phyloP scores from a whole-genome alignment of 2,888 invertebrate genomes.

The Pseudococcus longispinus region DNA sequence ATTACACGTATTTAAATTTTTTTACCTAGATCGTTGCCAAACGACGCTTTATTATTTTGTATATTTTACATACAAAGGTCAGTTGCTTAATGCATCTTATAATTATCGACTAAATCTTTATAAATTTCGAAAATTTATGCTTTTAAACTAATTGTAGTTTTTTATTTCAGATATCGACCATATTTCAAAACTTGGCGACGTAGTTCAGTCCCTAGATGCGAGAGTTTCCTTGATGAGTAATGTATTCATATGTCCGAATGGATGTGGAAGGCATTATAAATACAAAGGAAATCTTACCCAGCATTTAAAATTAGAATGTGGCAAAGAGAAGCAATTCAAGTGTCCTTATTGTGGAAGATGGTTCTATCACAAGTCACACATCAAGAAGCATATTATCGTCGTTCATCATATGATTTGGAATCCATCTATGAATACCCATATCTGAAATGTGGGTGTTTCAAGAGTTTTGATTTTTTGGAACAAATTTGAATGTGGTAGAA shows the following conservation, averaged over 20 bases:
- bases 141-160: not conserved
- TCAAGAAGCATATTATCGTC: constrained; percentile 47
- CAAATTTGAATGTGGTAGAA: no score
- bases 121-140: not conserved
- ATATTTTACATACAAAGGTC: not conserved
- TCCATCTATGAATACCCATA: not conserved
- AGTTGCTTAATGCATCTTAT: not conserved
- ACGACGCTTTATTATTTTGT: not conserved
- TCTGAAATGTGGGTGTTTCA: not conserved
- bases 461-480: no score
- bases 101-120: not conserved
- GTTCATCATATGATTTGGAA: constrained; percentile 42
- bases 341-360: constrained; percentile 54
- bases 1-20: not conserved
- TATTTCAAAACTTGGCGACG: not conserved
- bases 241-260: constrained; percentile 54
- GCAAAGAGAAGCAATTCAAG: constrained; percentile 58
- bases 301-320: constrained; percentile 65
- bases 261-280: constrained; percentile 58
- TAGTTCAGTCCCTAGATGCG: not conserved
- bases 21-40: not conserved
- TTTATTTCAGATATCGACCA: not conserved
- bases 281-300: constrained; percentile 57
- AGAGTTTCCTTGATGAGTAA: not conserved
- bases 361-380: constrained; percentile 45